These are phyloP conservation scores for Isurus oxyrinchus DNA, from an alignment of 2,113 vertebrate genomes.

Conservation along the genomic window DNA sequence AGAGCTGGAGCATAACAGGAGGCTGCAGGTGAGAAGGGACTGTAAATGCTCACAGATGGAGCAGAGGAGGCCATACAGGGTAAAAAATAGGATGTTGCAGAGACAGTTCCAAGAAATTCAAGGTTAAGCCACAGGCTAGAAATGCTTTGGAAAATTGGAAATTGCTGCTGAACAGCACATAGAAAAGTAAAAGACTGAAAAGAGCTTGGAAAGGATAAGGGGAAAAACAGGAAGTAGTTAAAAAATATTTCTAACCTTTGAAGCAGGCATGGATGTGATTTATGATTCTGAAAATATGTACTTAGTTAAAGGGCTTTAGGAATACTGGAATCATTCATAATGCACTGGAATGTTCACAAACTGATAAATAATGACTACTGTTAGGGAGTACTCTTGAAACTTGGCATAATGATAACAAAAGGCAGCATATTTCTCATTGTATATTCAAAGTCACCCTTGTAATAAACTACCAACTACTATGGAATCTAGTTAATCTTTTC, in stretches of 20 bases:
- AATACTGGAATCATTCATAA: constrained; percentile 19
- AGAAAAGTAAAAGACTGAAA: neutral
- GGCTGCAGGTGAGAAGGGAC: constrained; percentile 23
- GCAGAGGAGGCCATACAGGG: neutral
- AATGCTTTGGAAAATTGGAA: constrained; percentile 33
- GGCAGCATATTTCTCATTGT: neutral
- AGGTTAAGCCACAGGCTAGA: constrained; percentile 30
- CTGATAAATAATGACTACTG: constrained; percentile 22
- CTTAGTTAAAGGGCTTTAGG: neutral
- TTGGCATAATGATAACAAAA: neutral
- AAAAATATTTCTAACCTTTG: constrained; percentile 10
- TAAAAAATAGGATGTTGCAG: constrained; percentile 10
- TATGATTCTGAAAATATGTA: constrained; percentile 29
- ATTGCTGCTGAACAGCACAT: neutral
- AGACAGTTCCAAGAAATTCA: constrained; percentile 25
- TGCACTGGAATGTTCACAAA: constrained; percentile 17
- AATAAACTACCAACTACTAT: neutral
- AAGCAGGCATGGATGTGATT: constrained; percentile 26
- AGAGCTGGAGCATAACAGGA: neutral
- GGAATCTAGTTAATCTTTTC: constrained; percentile 27
- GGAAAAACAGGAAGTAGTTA: constrained; percentile 2
- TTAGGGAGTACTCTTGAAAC: constrained; percentile 17
- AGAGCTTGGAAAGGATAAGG: constrained; percentile 26
- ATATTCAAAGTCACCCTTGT: constrained; percentile 7
- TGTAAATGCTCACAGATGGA: constrained; percentile 24